phyloP scores from a whole-genome alignment of 2,113 vertebrate species.

The Varanus komodoensis region DNA sequence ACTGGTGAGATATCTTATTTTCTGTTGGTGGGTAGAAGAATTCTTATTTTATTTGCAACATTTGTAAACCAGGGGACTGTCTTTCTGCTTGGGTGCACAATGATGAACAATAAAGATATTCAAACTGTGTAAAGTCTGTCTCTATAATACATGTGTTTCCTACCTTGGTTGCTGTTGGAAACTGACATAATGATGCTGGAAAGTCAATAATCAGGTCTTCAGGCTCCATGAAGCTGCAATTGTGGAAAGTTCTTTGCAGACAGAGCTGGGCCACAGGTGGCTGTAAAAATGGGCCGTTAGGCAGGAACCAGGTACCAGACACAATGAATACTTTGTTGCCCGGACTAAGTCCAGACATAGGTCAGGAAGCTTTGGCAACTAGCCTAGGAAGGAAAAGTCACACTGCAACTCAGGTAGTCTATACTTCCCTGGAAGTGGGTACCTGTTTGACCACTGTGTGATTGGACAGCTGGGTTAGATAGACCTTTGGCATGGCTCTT shows the following conservation, averaged over 20 bases:
- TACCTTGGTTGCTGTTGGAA: not conserved
- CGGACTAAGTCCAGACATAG: not conserved
- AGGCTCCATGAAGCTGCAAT: not conserved
- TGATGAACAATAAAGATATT: not conserved
- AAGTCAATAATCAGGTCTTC: not conserved
- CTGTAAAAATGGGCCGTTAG: not conserved
- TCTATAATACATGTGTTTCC: not conserved
- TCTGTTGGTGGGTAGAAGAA: not conserved
- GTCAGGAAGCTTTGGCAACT: not conserved
- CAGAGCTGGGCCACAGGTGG: not conserved
- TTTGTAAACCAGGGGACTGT: not conserved
- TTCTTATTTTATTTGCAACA: slow-evolving; percentile 1
- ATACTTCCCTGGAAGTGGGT: not conserved
- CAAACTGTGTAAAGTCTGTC: not conserved
- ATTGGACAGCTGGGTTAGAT: no score
- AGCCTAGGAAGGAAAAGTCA: not conserved
- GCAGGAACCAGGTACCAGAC: not conserved
- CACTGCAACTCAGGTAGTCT: not conserved
- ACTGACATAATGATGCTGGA: not conserved
- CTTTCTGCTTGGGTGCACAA: not conserved
- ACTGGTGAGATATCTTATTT: not conserved
- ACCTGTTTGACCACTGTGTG: not conserved
- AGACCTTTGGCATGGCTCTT: no score
- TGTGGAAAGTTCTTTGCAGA: not conserved
- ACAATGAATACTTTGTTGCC: not conserved